Base-by-base conservation (phyloP, 2,797 vertebrate genomes). In the Mycteria americana region DNA sequence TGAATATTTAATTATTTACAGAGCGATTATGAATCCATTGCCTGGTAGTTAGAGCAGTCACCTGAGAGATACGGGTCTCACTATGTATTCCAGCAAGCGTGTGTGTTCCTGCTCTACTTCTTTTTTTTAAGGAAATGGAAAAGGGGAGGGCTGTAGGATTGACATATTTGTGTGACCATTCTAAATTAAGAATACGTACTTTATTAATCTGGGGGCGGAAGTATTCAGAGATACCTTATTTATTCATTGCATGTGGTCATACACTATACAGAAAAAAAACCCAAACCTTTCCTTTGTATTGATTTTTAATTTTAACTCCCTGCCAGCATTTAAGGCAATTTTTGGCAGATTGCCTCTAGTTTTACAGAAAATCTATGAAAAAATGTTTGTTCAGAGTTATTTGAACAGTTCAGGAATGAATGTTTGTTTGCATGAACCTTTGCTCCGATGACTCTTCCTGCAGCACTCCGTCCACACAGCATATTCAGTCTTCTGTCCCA, bases 1-100 rank as follows among this genome's bases (percentile, higher is more conserved):
- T 95, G 54, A 92, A 56, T 95, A 90, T 92, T 91, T 88, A 88
- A 86, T 92, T 92, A 93, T 92, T 92, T 96, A 81, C 63, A 74
- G 77, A 28, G 51, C 76, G 54, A 79, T 92, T 86, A 54, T 86
- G 62, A 92, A 84, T 78, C 93, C n/a, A 50, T 90, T 92, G 51
- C 59, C 54, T 92, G 50, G 39, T 82, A 64, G 69, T 65, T 81
- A 78, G 50, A 86, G 65, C 22, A 41, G 54, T 68, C 69, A 90
- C 46, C 28, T 45, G 48, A 90, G 79, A 86, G 54, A 50, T 9
- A 48, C 0, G 1, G 11, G 18, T 88, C 67, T 95, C 50, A 4
- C 28, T 57, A 2, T 50, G 24, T 79, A 25, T 88, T 95, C 46
- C 69, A 77, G n/a, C 76, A 85, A 83, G 60, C 9, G 17, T 48